A percentile compares a stretch with the other conserved stretches of the same genome.
Conservation (phyloP, 2,113 vertebrate genomes). For the Chrysemys picta region DNA sequence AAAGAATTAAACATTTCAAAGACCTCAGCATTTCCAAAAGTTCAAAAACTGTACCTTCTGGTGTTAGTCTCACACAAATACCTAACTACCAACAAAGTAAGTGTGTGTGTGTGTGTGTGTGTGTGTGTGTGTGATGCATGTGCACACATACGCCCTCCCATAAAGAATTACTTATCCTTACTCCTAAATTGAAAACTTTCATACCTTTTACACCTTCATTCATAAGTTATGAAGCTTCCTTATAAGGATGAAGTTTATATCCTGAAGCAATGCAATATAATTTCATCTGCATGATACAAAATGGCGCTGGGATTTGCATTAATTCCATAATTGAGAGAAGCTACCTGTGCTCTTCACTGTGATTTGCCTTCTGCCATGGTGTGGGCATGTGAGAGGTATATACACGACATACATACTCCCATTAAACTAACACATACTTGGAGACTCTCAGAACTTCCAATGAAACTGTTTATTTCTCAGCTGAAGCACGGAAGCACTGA, state of each 20-base stretch:
- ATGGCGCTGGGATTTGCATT: accelerated
- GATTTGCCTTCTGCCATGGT: neutral
- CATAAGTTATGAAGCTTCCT: neutral
- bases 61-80: neutral
- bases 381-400: accelerated
- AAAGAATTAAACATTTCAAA: neutral
- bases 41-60: neutral
- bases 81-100: neutral
- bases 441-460: neutral
- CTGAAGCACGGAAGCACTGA: slow-evolving; percentile 4
- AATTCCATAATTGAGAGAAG: accelerated
- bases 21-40: neutral
- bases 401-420: neutral
- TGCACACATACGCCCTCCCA: too few species aligned
- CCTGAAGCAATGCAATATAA: neutral
- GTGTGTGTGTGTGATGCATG: neutral
- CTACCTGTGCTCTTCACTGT: neutral
- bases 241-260: neutral
- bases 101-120: neutral
- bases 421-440: neutral
- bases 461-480: neutral
- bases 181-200: neutral
- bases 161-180: neutral
- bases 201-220: neutral
- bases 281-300: neutral